Base-by-base conservation (phyloP, 92 coral and sea anemone genomes). In the Chrysogorgia sp. region DNA sequence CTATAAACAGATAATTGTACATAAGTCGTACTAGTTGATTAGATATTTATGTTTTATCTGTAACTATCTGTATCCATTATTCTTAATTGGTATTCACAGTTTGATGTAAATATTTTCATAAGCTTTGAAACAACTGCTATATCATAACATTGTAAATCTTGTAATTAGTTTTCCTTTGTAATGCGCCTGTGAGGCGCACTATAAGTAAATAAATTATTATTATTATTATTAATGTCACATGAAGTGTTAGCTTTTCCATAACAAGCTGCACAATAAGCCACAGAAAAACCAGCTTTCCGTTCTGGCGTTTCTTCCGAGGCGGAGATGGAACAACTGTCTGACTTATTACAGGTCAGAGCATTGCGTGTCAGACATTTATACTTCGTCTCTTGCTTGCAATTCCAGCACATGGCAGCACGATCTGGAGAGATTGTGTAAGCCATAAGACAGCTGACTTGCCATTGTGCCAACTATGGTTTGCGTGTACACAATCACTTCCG, bases 211-310 rank as follows among this genome's bases (percentile, higher is more conserved):
- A n/a, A n/a, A n/a, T n/a, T n/a, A n/a, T n/a, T n/a, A n/a, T n/a
- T 41, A 41, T 63, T 41, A 33, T 63, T 63, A 49, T 26, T 63
- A 49, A 30, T 63, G 70, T 63, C 26, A 41, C 33, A 63, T 32
- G 43, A 37, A 37, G 43, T 69, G 60, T 69, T 71, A 40, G 63
- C 55, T 76, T 52, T 34, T 52, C 60, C 82, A 48, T 50, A 79
- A 48, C 83, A 66, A 9, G 71, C 24, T 21, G 14, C 63, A 60
- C 83, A 65, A 64, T 43, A 79, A 48, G 83, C 83, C 71, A 79
- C 76, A 30, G 49, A 30, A 34, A 50, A n/a, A 35, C 76, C 83
- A 19, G 76, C 66, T 64, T 34, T 79, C 76, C 83, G 66, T 24
- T 65, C 67, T 32, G 28, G 32, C 1, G 53, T 45, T 47, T 49